phyloP scores from a whole-genome alignment of 2,888 invertebrate genomes.

The Nephrocerus scutellatus region DNA sequence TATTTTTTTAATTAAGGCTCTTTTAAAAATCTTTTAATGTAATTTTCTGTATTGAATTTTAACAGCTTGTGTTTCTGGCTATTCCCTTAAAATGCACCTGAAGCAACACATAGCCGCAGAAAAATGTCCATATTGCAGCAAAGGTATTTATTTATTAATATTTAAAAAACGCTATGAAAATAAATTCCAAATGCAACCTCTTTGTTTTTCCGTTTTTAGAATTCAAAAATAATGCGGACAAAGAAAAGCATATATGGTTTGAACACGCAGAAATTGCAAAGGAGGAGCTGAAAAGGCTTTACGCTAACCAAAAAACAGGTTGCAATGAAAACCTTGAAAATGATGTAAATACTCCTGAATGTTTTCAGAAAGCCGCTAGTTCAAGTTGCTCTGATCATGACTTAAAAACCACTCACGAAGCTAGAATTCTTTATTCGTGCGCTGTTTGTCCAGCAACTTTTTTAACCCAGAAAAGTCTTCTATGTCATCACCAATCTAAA shows the following conservation, averaged over 20 bases:
- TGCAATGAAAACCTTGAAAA: no score
- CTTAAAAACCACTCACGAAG: background rate
- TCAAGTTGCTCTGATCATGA: no score
- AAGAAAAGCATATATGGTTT: conserved; percentile 22
- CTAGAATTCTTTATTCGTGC: conserved; percentile 20
- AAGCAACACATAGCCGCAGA: background rate
- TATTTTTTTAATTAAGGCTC: no score
- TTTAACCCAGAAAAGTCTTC: conserved; percentile 25
- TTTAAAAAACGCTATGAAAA: background rate
- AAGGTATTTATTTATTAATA: conserved; percentile 11
- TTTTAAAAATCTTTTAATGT: no score
- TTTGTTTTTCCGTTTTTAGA: conserved; percentile 12
- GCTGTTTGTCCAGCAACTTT: conserved; percentile 31
- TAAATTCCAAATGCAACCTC: no score
- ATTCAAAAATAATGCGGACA: conserved; percentile 17
- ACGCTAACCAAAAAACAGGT: no score
- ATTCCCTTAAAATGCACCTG: background rate
- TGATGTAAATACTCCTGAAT: no score
- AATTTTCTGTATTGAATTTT: no score
- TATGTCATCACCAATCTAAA: conserved; percentile 25
- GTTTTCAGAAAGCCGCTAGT: no score
- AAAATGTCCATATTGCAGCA: conserved; percentile 20
- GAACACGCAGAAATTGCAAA: no score
- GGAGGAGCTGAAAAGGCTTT: no score
- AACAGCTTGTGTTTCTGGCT: no score